Evolutionary conservation across 2,888 invertebrate species (phyloP).

Genomic region (Apotomis turbidana): DNA sequence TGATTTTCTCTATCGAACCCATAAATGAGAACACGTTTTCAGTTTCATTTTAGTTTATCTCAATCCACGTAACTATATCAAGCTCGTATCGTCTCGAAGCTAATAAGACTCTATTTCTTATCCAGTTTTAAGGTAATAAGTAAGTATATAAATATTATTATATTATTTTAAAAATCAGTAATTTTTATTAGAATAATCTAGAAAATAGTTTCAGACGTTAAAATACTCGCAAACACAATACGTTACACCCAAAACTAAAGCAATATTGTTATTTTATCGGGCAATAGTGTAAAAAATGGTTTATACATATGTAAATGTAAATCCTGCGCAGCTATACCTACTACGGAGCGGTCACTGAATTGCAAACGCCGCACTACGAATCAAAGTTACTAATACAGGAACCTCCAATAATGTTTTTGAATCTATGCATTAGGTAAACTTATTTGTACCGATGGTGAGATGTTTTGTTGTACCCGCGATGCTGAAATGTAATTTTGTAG

Average conservation of each 20-base stretch:
- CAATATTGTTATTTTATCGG: neutral
- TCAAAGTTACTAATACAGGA: constrained; percentile 34
- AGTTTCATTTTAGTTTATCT: neutral
- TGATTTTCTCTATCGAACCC: constrained; percentile 10
- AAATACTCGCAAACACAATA: neutral
- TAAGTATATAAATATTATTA: too few species aligned
- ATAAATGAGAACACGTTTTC: constrained; percentile 7
- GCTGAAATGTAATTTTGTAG: neutral
- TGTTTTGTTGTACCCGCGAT: constrained; percentile 5
- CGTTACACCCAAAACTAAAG: neutral
- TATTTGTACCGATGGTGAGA: constrained; percentile 13
- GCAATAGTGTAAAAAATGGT: constrained; percentile 7
- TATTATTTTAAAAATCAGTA: neutral
- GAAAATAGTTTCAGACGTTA: neutral
- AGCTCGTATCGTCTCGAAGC: neutral
- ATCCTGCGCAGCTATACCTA: constrained; percentile 47
- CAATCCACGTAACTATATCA: neutral
- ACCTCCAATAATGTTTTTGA: constrained; percentile 26
- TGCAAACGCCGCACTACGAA: constrained; percentile 45
- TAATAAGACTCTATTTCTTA: neutral
- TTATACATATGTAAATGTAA: constrained; percentile 36
- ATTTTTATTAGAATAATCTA: neutral
- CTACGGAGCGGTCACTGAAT: constrained; percentile 51
- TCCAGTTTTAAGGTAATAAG: neutral
- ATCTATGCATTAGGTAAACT: constrained; percentile 27